Evolutionary conservation across 2,797 vertebrate genomes (phyloP).

Genomic region (Melanotaenia parkinsoni): DNA sequence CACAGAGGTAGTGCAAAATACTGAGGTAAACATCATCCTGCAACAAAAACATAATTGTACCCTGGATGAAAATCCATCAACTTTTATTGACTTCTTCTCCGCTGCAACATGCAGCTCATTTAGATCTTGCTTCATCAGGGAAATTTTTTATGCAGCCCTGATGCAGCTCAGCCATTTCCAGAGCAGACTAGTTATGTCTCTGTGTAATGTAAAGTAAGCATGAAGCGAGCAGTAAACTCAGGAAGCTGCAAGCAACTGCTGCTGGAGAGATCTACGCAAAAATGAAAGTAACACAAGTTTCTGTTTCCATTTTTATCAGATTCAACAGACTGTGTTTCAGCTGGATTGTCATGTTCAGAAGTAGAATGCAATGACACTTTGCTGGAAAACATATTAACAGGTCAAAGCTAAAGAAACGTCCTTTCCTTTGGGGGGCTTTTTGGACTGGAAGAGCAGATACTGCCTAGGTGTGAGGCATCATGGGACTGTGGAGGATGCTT

Average conservation of each 20-base stretch:
- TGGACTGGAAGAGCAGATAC: constrained; percentile 44
- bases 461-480: constrained; percentile 57
- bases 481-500: constrained; percentile 49
- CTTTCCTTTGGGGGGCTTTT: constrained; percentile 52
- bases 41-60: constrained; percentile 77
- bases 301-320: constrained; percentile 1
- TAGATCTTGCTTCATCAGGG: constrained; percentile 78
- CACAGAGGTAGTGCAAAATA: constrained; percentile 43
- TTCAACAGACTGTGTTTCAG: constrained; percentile 35
- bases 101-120: constrained; percentile 73
- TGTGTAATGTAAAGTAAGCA: constrained; percentile 55
- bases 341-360: constrained; percentile 16
- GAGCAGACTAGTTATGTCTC: constrained; percentile 71
- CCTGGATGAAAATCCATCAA: constrained; percentile 72
- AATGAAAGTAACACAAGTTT: constrained; percentile 45
- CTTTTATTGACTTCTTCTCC: constrained; percentile 76
- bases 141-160: constrained; percentile 72
- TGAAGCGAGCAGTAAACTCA: constrained; percentile 48
- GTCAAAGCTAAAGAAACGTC: constrained; percentile 47
- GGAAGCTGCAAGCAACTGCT: constrained; percentile 40
- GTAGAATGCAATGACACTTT: constrained; percentile 15
- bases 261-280: constrained; percentile 41
- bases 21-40: constrained; percentile 66
- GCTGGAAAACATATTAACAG: constrained; percentile 36
- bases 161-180: constrained; percentile 69